phyloP scores from a whole-genome alignment of 2,113 vertebrate genomes.

The Laticauda laticaudata region DNA sequence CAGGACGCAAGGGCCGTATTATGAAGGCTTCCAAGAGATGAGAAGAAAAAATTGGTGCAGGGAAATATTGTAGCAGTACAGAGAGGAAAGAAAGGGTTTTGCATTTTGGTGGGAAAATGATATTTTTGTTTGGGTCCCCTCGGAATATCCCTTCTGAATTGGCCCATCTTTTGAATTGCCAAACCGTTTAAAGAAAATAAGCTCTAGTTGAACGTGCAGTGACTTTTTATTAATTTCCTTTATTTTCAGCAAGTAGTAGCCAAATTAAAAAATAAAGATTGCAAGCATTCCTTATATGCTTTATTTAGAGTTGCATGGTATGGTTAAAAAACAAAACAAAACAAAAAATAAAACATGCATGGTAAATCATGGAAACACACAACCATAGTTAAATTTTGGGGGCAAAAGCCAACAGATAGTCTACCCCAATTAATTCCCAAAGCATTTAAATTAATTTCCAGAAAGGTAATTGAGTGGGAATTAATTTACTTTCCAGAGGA shows the following conservation, averaged over 20 bases:
- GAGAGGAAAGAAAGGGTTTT: neutral
- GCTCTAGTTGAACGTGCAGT: neutral
- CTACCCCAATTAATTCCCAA: neutral
- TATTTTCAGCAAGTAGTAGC: neutral
- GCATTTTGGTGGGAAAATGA: neutral
- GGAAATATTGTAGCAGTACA: constrained; percentile 12
- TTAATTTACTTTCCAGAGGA: neutral
- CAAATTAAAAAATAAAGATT: neutral
- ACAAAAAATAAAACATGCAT: neutral
- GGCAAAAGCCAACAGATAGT: neutral
- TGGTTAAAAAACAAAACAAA: neutral
- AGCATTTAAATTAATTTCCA: neutral
- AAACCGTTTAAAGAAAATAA: neutral
- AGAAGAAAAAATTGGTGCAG: constrained; percentile 23
- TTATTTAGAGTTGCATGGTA: neutral
- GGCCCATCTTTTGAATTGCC: neutral
- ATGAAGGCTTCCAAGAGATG: neutral
- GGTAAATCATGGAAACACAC: neutral
- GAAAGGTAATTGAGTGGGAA: neutral
- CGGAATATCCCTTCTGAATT: neutral
- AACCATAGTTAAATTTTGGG: neutral
- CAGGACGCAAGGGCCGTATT: neutral
- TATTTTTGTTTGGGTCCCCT: neutral
- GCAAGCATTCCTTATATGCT: neutral
- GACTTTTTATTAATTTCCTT: neutral